Conservation (phyloP, 2,113 vertebrate species). For the Planiliza haematocheilus region DNA sequence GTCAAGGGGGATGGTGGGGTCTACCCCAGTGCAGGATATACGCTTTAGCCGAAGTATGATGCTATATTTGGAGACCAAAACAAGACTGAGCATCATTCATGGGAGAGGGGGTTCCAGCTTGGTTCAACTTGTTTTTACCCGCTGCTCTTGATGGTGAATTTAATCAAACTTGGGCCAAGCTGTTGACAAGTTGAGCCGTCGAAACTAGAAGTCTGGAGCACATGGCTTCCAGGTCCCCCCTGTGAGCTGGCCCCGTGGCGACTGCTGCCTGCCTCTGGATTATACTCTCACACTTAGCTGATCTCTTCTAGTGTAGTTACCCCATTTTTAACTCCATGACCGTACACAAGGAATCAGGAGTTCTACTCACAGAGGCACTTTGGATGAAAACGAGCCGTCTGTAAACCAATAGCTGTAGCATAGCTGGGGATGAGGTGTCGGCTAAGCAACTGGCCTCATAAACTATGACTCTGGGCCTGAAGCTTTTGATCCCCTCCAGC, state of each 20-base stretch:
- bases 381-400: slow-evolving; percentile 18
- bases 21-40: no score
- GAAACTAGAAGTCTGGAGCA: slow-evolving; percentile 34
- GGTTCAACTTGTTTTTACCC: slow-evolving; percentile 22
- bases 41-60: background rate
- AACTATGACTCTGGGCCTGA: slow-evolving; percentile 46
- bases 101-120: background rate
- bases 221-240: slow-evolving; percentile 33
- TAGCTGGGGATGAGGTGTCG: slow-evolving; percentile 39
- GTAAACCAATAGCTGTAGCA: slow-evolving; percentile 35
- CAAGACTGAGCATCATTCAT: slow-evolving; percentile 16
- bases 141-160: background rate
- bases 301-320: slow-evolving; percentile 37
- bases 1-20: no score
- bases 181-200: slow-evolving; percentile 61
- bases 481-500: slow-evolving; percentile 72
- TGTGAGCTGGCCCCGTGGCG: slow-evolving; percentile 32
- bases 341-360: slow-evolving; percentile 21
- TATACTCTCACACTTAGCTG: slow-evolving; percentile 41
- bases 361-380: slow-evolving; percentile 35
- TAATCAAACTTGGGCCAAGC: slow-evolving; percentile 43
- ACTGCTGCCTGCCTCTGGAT: slow-evolving; percentile 59
- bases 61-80: slow-evolving; percentile 15
- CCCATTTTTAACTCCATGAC: slow-evolving; percentile 19
- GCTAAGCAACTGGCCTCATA: slow-evolving; percentile 32